Conservation (phyloP, 2,797 vertebrate species). For the Chanos chanos region DNA sequence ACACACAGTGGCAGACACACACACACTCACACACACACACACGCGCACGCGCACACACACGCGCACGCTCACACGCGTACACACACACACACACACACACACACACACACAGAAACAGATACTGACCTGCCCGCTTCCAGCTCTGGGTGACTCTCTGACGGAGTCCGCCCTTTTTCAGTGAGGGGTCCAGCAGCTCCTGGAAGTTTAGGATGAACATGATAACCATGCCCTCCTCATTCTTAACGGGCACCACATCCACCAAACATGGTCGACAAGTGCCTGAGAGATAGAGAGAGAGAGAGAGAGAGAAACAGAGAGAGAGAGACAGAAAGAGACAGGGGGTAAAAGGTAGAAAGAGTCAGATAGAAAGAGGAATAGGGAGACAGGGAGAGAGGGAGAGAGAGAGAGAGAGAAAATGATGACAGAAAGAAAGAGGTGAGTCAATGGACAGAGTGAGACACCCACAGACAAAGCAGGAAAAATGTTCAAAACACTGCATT, state of each 20-base stretch:
- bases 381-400: neutral
- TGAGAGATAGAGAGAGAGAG: conserved; percentile 48
- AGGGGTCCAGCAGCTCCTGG: conserved; percentile 83
- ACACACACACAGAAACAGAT: conserved; percentile 30
- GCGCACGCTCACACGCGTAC: neutral
- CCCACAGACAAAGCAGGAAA: neutral
- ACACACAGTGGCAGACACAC: neutral
- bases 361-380: neutral
- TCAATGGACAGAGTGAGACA: neutral
- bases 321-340: neutral
- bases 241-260: conserved; percentile 91
- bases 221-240: conserved; percentile 87
- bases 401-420: neutral
- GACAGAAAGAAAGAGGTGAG: neutral
- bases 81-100: neutral
- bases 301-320: neutral
- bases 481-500: too few species aligned
- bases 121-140: conserved; percentile 71
- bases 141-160: conserved; percentile 79
- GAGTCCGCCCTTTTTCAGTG: conserved; percentile 78
- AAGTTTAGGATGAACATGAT: conserved; percentile 99
- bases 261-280: conserved; percentile 88
- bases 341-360: neutral
- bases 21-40: neutral
- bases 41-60: neutral